Percentiles rank a stretch among this genome's conserved stretches.
Evolutionary conservation across 2,797 vertebrate species (phyloP).

Genomic region (Phalanger gymnotis): DNA sequence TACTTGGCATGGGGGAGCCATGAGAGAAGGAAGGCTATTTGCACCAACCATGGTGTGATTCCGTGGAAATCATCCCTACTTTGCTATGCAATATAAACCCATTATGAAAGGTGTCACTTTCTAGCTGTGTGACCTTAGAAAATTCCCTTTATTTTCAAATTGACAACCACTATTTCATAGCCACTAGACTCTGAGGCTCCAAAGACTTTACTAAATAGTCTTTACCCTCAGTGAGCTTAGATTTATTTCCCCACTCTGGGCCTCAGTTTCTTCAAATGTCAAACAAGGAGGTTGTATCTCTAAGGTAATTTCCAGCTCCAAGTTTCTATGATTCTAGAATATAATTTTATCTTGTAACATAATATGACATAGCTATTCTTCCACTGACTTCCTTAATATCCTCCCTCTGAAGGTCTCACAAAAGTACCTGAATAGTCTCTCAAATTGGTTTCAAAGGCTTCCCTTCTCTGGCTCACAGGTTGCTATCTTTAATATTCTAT

Average conservation of each 20-base stretch:
- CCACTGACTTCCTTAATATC: background rate
- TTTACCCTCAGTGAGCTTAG: background rate
- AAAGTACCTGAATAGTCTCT: background rate
- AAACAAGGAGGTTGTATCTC: background rate
- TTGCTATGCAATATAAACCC: background rate
- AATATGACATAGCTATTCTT: background rate
- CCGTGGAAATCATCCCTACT: background rate
- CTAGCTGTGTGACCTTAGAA: background rate
- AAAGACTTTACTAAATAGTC: background rate
- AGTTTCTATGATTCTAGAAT: background rate
- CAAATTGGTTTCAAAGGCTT: background rate
- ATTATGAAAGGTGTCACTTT: background rate
- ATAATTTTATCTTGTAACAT: background rate
- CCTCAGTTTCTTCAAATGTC: background rate
- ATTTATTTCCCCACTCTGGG: background rate
- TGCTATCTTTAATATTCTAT: background rate
- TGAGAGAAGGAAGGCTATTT: background rate
- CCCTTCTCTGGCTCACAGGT: background rate
- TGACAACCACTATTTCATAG: background rate
- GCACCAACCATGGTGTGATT: background rate
- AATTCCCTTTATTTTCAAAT: background rate
- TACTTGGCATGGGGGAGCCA: background rate
- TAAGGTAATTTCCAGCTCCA: background rate
- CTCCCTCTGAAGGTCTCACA: background rate
- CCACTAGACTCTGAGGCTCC: background rate